Base-by-base conservation (phyloP, 2,888 invertebrate species). In the Tinea semifulvella region DNA sequence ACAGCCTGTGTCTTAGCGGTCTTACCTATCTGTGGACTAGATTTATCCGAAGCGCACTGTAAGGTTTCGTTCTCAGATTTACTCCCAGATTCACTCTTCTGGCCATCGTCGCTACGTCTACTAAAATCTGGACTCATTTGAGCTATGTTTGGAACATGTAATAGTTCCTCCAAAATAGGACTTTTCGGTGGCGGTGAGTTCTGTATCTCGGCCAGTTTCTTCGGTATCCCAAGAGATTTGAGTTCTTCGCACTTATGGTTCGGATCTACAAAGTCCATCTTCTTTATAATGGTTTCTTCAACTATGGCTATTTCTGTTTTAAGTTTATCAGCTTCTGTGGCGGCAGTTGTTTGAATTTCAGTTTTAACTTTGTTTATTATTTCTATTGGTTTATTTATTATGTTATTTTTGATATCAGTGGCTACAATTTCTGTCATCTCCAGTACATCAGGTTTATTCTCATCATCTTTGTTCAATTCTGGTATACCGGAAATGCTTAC, bases 1-100 rank as follows among this genome's bases (percentile, higher is more conserved):
- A 82, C 81, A 1, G 81, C 81, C 55, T 81, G 81, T 1, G 77
- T 82, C 52, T 80, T 82, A 3, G 67, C 55, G 4, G 64, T 65
- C 53, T 79, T 81, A 0, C 64, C 73, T 3, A 63, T 54, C 48
- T 68, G 74, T 5, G 81, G 81, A 53, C 81, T 81, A 2, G 80
- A 80, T 49, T 81, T 81, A 48, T 77, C 79, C 0, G 81, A 82
- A 4, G 64, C 75, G 52, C 81, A 82, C 0, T 76, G 71, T 45
- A 82, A 80, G 0, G 81, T 82, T 48, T 82, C 81, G 49, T 80
- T 80, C 49, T 81, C 81, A 2, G 81, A 82, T 46, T 79, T 77
- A 35, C 47, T 51, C 1, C 67, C 75, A 1, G 60, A 65, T 19
- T 77, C 75, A 52, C 79, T 80, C 49, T 71, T 80, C 47, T 72